A percentile compares a stretch with the other conserved stretches of the same genome.
Conservation (phyloP, 2,113 vertebrate species). For the Craseonycteris thonglongyai region DNA sequence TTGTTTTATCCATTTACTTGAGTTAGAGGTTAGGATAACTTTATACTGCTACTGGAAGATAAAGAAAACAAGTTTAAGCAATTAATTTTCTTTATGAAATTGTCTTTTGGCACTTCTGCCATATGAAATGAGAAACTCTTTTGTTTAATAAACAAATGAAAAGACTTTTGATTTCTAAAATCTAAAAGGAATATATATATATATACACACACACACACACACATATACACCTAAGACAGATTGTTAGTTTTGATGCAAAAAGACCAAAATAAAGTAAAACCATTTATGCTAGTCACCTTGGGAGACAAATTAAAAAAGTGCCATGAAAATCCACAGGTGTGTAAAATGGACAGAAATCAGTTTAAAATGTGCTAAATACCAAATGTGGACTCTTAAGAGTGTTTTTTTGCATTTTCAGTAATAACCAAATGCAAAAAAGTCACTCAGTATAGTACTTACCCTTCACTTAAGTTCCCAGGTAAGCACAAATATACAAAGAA, state of each 20-base stretch:
- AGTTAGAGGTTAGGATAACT: neutral
- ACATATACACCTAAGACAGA: neutral
- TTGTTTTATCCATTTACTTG: neutral
- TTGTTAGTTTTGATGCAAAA: neutral
- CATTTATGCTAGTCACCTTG: constrained; percentile 41
- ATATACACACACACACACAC: no score
- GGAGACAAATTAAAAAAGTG: constrained; percentile 7
- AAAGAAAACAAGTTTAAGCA: neutral
- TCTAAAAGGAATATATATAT: neutral
- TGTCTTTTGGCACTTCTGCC: neutral
- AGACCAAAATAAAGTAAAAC: constrained; percentile 36
- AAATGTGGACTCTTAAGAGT: constrained; percentile 39
- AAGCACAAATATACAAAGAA: constrained; percentile 76
- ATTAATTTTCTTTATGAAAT: neutral
- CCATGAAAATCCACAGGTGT: neutral
- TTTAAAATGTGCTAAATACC: constrained; percentile 34
- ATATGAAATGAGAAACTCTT: neutral
- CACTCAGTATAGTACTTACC: constrained; percentile 76
- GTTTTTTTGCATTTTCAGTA: constrained; percentile 63
- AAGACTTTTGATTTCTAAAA: neutral
- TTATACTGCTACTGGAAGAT: neutral
- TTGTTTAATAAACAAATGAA: constrained; percentile 12
- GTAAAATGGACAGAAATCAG: constrained; percentile 26
- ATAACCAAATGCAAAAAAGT: constrained; percentile 65
- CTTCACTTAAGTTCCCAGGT: constrained; percentile 81